phyloP scores from a whole-genome alignment of 1,140 invertebrate species.

The Galendromus occidentalis region DNA sequence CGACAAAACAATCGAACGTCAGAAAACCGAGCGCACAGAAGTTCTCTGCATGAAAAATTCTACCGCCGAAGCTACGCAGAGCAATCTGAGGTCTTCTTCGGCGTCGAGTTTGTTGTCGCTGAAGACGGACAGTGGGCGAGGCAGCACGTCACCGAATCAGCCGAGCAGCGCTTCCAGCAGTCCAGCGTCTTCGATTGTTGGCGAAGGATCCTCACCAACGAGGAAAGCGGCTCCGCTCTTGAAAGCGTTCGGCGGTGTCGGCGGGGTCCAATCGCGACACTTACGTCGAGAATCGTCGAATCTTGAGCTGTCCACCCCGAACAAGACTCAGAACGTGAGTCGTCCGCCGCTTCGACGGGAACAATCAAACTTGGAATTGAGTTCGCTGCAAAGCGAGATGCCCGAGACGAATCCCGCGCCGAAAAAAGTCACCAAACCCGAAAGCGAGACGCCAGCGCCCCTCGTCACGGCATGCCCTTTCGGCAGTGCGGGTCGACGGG shows the following conservation, averaged over 20 bases:
- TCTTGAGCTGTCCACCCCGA: not conserved
- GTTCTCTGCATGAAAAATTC: conserved; percentile 8
- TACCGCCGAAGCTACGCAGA: not conserved
- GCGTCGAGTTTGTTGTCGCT: not conserved
- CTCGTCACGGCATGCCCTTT: not conserved
- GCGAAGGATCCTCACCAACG: not conserved
- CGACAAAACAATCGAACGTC: not conserved
- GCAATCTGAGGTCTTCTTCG: not conserved
- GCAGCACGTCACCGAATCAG: not conserved
- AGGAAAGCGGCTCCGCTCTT: not conserved
- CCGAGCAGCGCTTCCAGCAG: not conserved
- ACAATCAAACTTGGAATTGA: not conserved
- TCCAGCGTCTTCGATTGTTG: not conserved
- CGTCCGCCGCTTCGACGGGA: not conserved
- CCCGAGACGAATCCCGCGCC: not conserved
- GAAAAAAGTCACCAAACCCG: not conserved
- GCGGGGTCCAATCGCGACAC: not conserved
- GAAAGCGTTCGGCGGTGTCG: not conserved
- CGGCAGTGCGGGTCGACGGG: not conserved
- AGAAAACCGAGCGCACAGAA: not conserved
- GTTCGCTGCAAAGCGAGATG: not conserved
- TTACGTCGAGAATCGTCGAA: not conserved
- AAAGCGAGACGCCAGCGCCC: not conserved
- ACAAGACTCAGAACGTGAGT: not conserved
- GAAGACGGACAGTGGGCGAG: conserved; percentile 6